These are phyloP conservation scores for Cataglyphis livida DNA, from an alignment of 2,888 invertebrate species.

Conservation along the genomic window DNA sequence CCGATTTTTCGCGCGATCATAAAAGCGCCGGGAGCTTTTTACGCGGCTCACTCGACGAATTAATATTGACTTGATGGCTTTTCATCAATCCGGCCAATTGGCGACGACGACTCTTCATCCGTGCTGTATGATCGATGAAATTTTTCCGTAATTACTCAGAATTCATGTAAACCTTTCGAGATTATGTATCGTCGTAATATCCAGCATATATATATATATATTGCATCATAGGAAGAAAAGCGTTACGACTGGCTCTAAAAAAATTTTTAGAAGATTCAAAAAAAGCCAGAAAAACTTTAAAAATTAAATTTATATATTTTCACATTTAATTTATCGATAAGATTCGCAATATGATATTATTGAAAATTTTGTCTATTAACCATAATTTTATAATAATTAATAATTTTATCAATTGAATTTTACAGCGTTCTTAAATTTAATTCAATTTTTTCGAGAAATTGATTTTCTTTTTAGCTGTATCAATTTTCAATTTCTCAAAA, in stretches of 20 bases:
- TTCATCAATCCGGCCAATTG: constrained; percentile 46
- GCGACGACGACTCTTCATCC: constrained; percentile 3
- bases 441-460: not conserved
- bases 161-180: not conserved
- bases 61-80: constrained; percentile 48
- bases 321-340: not conserved
- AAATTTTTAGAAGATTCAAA: not conserved
- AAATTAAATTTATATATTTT: not conserved
- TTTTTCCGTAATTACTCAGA: constrained; percentile 30
- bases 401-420: not conserved
- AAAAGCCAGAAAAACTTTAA: not conserved
- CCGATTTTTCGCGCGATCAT: constrained; percentile 26
- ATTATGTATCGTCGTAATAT: not conserved
- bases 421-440: not conserved
- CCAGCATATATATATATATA: not conserved
- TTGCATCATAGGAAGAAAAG: not conserved
- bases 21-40: constrained; percentile 46
- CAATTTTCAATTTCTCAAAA: not conserved
- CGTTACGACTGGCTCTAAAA: not conserved
- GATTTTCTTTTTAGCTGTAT: not conserved
- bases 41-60: constrained; percentile 34
- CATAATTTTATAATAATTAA: not conserved
- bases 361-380: not conserved
- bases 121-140: not conserved
- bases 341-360: not conserved